A percentile compares a stretch with the other conserved stretches of the same genome.
Conservation (phyloP, 2,888 invertebrate genomes). For the Aphidoletes aphidimyza region DNA sequence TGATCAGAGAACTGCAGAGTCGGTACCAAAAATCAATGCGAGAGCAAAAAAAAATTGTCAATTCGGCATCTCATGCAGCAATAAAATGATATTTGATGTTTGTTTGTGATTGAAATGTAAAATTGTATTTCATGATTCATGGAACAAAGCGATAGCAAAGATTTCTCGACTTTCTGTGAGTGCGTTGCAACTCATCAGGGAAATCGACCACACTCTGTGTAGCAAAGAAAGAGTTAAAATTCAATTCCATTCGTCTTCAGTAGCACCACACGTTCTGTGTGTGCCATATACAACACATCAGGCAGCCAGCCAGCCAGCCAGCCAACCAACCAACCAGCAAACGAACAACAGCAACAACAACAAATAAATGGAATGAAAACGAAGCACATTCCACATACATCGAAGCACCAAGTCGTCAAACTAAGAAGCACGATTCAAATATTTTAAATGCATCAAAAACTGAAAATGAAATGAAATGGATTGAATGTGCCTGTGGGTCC, state of each 20-base stretch:
- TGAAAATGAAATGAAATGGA: constrained; percentile 32
- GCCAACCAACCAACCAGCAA: too few relatives aligned
- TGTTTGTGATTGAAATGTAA: constrained; percentile 37
- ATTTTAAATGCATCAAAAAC: constrained; percentile 52
- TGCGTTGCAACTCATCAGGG: background rate
- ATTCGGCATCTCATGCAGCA: background rate
- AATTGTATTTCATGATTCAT: background rate
- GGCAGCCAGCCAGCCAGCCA: too few relatives aligned
- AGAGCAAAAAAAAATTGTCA: background rate
- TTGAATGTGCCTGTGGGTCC: background rate
- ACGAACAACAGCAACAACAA: too few relatives aligned
- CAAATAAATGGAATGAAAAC: background rate
- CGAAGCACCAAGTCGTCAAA: background rate
- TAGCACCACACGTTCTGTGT: background rate
- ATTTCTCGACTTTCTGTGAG: background rate
- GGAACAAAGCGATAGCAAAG: background rate
- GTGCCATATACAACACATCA: too few relatives aligned
- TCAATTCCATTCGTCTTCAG: constrained; percentile 21
- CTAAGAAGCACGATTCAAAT: constrained; percentile 49
- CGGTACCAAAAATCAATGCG: too few relatives aligned
- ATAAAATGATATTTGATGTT: background rate
- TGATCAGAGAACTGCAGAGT: too few relatives aligned
- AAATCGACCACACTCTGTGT: background rate
- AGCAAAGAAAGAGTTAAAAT: constrained; percentile 17
- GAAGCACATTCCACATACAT: background rate